Conservation (phyloP, 2,797 vertebrate genomes). For the Eospalax fontanierii region DNA sequence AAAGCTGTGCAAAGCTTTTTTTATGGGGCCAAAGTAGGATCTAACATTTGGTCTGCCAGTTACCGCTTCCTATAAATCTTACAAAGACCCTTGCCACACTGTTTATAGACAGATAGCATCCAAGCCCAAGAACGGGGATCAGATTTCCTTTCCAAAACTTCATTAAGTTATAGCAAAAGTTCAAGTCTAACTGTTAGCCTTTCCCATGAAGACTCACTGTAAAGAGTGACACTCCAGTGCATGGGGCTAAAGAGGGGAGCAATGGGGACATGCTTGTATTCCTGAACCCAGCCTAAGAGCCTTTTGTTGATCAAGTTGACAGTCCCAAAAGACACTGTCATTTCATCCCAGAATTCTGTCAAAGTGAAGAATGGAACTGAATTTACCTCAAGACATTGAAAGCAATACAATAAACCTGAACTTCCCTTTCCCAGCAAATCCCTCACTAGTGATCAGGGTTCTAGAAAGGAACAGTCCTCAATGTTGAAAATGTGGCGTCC, state of each 20-base stretch:
- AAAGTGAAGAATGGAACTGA: not conserved
- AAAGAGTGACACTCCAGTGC: constrained; percentile 33
- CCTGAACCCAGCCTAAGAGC: not conserved
- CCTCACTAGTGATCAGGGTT: not conserved
- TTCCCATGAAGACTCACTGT: constrained; percentile 63
- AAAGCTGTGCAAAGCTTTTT: constrained; percentile 57
- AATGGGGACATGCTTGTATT: too few species aligned
- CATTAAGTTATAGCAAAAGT: constrained; percentile 71
- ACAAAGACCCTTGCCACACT: constrained; percentile 41
- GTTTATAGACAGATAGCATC: constrained; percentile 73
- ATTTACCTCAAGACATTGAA: constrained; percentile 30
- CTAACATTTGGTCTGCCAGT: constrained; percentile 34
- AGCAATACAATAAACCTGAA: not conserved
- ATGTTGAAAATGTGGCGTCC: not conserved
- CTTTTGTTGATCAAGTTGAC: not conserved
- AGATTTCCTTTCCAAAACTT: constrained; percentile 71
- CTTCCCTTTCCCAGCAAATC: not conserved
- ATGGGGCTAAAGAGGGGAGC: not conserved
- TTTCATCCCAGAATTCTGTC: constrained; percentile 11
- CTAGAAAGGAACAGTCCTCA: not conserved
- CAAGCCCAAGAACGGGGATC: constrained; percentile 14
- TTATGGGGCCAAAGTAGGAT: constrained; percentile 61
- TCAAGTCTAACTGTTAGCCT: constrained; percentile 13
- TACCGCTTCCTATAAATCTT: constrained; percentile 71
- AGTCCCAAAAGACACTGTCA: not conserved